Conservation (phyloP, 2,888 invertebrate genomes). For the Apodemia hepburni region DNA sequence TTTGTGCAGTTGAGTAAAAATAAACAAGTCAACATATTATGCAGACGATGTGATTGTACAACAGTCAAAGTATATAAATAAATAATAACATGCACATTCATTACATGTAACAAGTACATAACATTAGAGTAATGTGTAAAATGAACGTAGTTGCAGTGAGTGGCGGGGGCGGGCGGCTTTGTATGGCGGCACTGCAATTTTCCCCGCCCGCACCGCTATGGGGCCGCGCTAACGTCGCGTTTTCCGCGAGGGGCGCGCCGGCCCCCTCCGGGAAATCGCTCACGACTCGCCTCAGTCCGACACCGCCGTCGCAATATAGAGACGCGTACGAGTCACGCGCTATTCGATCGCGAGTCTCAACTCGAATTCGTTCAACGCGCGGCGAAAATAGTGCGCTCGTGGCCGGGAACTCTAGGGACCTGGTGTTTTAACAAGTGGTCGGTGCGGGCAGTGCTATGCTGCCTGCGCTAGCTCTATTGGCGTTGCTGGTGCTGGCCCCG, state of each 20-base stretch:
- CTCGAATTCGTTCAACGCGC: conserved; percentile 43
- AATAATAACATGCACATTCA: conserved; percentile 6
- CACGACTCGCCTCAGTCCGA: conserved; percentile 71
- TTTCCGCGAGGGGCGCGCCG: conserved; percentile 73
- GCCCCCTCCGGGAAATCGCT: conserved; percentile 71
- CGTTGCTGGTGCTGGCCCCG: conserved; percentile 61
- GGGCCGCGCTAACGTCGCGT: conserved; percentile 50
- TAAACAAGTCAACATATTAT: too few species aligned
- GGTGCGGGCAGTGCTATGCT: conserved; percentile 57
- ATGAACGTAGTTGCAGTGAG: conserved; percentile 41
- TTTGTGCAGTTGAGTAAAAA: too few species aligned
- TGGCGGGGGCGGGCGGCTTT: conserved; percentile 38
- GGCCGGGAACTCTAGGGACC: conserved; percentile 56
- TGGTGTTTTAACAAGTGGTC: conserved; percentile 43
- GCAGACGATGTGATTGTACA: too few species aligned
- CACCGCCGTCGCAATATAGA: conserved; percentile 68
- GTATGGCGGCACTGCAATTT: conserved; percentile 51
- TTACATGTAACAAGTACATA: conserved; percentile 6
- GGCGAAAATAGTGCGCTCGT: conserved; percentile 74
- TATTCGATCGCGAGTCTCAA: conserved; percentile 50
- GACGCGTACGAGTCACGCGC: conserved; percentile 57
- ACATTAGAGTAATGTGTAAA: conserved; percentile 35
- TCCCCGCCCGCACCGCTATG: conserved; percentile 63
- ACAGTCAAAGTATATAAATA: neutral
- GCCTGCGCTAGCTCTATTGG: conserved; percentile 56